phyloP scores from a whole-genome alignment of 2,113 vertebrate species.

The Nanger granti region DNA sequence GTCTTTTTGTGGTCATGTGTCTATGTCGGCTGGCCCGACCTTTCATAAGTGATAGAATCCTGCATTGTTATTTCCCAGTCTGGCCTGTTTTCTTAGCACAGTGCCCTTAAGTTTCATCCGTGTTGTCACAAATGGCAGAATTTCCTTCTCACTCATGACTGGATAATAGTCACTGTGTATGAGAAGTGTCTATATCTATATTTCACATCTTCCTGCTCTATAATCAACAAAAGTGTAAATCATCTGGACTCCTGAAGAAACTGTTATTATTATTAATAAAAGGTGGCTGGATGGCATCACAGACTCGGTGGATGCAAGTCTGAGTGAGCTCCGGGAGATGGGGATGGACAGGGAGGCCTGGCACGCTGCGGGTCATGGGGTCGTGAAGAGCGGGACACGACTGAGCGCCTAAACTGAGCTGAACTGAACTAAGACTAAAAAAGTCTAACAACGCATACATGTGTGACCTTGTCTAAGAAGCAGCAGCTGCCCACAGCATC shows the following conservation, averaged over 20 bases:
- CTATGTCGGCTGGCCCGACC: too few species aligned
- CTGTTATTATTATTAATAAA: slow-evolving; percentile 62
- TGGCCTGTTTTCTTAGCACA: background rate
- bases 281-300: background rate
- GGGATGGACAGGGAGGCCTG: too few species aligned
- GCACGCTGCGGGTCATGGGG: fast-evolving
- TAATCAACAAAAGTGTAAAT: slow-evolving; percentile 37
- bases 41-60: background rate
- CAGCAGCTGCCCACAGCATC: slow-evolving; percentile 21
- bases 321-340: too few species aligned
- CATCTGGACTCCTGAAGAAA: background rate
- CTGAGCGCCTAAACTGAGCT: too few species aligned
- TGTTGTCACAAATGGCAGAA: background rate
- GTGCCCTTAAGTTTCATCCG: background rate
- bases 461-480: background rate
- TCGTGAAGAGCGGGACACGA: too few species aligned
- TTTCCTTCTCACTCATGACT: background rate
- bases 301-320: fast-evolving
- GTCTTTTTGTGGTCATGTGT: too few species aligned
- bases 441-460: background rate
- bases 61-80: background rate
- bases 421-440: background rate
- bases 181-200: background rate
- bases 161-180: background rate
- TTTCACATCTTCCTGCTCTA: background rate